phyloP scores from a whole-genome alignment of 64 coral and sea anemone genomes.

The Actinia equina region DNA sequence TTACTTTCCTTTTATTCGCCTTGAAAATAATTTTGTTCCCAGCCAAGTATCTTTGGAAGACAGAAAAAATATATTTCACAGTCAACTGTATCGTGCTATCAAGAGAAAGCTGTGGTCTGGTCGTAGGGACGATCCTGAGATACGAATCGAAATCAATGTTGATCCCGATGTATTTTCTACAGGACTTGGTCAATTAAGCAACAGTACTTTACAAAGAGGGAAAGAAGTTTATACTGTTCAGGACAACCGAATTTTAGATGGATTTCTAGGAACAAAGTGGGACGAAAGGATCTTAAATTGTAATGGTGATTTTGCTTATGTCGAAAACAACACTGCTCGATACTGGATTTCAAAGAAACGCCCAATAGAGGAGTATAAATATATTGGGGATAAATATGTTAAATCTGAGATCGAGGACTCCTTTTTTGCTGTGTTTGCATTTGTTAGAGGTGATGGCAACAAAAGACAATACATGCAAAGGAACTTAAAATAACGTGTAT shows the following conservation, averaged over 20 bases:
- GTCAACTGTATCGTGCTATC: slow-evolving; percentile 36
- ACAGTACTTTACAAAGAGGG: neutral
- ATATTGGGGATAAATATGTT: slow-evolving; percentile 42
- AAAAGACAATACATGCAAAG: slow-evolving; percentile 23
- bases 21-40: too few species aligned
- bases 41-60: too few species aligned
- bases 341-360: neutral
- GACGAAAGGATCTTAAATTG: slow-evolving; percentile 54
- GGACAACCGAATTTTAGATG: neutral
- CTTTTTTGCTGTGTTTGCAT: slow-evolving; percentile 30
- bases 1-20: too few species aligned
- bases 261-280: neutral
- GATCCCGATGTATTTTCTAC: slow-evolving; percentile 36
- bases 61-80: neutral
- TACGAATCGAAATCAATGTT: slow-evolving; percentile 28
- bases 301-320: slow-evolving; percentile 62
- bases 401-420: slow-evolving; percentile 45
- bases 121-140: slow-evolving; percentile 39
- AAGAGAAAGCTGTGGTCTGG: slow-evolving; percentile 49
- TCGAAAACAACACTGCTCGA: slow-evolving; percentile 6
- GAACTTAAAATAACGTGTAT: neutral
- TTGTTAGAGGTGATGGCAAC: slow-evolving; percentile 63
- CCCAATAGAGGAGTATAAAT: slow-evolving; percentile 23
- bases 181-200: slow-evolving; percentile 5
- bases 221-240: neutral